Conservation (phyloP, 2,797 vertebrate genomes). For the Psittacula derbiana region DNA sequence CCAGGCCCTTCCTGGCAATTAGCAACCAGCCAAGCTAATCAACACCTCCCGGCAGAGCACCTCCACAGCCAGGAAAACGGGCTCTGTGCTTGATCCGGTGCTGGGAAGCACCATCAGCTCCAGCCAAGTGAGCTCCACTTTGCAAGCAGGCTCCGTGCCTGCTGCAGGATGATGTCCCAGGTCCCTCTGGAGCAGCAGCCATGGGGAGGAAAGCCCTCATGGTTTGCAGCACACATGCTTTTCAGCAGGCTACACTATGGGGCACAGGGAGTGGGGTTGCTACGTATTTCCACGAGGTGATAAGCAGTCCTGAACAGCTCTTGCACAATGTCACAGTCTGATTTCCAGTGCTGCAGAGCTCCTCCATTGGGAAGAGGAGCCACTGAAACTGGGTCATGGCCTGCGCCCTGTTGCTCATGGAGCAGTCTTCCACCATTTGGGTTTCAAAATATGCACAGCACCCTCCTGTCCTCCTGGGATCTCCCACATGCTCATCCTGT, state of each 20-base stretch:
- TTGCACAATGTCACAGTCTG: background rate
- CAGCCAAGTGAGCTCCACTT: background rate
- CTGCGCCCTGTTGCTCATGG: background rate
- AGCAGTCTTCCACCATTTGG: background rate
- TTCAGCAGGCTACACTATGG: background rate
- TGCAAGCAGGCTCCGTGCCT: background rate
- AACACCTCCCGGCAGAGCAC: background rate
- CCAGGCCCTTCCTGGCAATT: constrained; percentile 17
- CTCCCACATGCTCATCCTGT: background rate
- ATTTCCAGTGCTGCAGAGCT: background rate
- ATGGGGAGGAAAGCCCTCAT: rapidly evolving
- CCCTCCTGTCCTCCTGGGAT: background rate
- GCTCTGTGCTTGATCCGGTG: background rate
- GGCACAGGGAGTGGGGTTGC: background rate
- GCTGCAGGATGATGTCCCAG: background rate
- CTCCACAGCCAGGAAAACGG: background rate
- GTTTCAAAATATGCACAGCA: background rate
- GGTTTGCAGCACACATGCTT: background rate
- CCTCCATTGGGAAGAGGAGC: background rate
- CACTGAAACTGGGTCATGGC: background rate
- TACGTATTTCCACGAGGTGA: background rate
- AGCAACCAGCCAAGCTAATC: constrained; percentile 11
- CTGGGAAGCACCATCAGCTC: background rate
- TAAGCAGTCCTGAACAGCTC: background rate
- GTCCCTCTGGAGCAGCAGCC: background rate